Conservation (phyloP, 2,888 invertebrate species). For the Limnephilus auricula region DNA sequence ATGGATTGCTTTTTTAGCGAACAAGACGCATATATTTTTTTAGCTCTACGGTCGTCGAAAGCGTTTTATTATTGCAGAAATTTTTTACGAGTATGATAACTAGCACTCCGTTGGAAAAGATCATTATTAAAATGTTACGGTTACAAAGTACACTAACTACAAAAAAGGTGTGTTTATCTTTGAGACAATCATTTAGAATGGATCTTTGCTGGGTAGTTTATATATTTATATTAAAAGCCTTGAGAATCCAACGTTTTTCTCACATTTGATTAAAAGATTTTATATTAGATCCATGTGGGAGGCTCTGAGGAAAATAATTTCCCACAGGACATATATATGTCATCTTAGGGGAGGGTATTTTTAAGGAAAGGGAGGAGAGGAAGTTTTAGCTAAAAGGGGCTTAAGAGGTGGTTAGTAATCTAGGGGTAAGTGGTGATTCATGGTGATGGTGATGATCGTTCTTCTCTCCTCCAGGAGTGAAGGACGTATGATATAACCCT, state of each 20-base stretch:
- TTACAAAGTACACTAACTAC: neutral
- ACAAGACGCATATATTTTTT: conserved; percentile 3
- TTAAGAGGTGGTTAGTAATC: too few species aligned
- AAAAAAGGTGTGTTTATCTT: neutral
- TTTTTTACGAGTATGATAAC: conserved; percentile 16
- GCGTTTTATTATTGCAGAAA: conserved; percentile 23
- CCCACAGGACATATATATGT: too few species aligned
- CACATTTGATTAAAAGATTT: neutral
- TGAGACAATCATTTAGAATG: neutral
- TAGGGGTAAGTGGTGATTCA: too few species aligned
- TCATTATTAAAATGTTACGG: neutral
- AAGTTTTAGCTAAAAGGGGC: too few species aligned
- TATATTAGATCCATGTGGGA: too few species aligned
- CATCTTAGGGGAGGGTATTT: too few species aligned
- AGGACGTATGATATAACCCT: too few species aligned
- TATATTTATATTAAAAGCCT: neutral
- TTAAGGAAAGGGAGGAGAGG: too few species aligned
- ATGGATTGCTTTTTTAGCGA: conserved; percentile 21
- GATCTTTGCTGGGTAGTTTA: neutral
- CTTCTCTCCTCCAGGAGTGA: too few species aligned
- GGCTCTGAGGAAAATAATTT: too few species aligned
- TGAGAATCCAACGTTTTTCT: neutral
- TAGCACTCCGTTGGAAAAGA: neutral
- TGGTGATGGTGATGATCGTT: too few species aligned
- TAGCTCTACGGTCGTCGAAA: neutral